phyloP scores from a whole-genome alignment of 1,140 invertebrate species.

The Stenopsyche tienmushanensis region DNA sequence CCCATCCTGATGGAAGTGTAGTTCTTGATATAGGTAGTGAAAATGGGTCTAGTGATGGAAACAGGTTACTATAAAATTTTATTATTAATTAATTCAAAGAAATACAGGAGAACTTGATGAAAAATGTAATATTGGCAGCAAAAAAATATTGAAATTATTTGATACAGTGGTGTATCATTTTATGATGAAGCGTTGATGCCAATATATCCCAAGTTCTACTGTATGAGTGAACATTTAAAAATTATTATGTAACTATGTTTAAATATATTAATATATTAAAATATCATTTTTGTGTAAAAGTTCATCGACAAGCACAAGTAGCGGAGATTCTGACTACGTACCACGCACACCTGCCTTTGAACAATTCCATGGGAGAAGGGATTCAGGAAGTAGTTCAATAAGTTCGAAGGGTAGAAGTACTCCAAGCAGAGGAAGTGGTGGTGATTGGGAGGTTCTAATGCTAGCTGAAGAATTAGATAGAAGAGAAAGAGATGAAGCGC shows the following conservation, averaged over 20 bases:
- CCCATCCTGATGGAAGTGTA: conserved; percentile 45
- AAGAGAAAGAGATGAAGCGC: conserved; percentile 55
- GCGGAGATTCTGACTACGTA: conserved; percentile 52
- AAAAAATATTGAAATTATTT: too few relatives aligned
- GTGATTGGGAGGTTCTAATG: conserved; percentile 79
- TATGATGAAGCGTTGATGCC: too few relatives aligned
- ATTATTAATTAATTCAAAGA: background rate
- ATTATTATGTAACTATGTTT: conserved; percentile 1
- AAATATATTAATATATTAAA: conserved; percentile 13
- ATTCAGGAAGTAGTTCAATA: conserved; percentile 12
- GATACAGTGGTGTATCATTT: too few relatives aligned
- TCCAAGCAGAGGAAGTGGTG: conserved; percentile 49
- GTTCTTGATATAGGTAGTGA: conserved; percentile 52
- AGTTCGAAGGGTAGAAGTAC: conserved; percentile 6
- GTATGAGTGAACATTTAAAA: too few relatives aligned
- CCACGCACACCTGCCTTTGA: conserved; percentile 53
- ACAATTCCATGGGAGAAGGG: conserved; percentile 44
- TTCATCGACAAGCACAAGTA: conserved; percentile 48
- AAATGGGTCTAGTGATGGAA: conserved; percentile 50
- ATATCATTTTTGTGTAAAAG: conserved; percentile 37
- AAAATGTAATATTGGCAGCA: too few relatives aligned
- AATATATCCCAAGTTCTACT: too few relatives aligned
- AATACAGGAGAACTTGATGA: too few relatives aligned
- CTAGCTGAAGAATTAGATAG: conserved; percentile 70
- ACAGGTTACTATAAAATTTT: conserved; percentile 21